Evolutionary conservation across 2,888 invertebrate species (phyloP), one percentile per base, ranked within the genome.

Genomic region (Pycnomerus fuliginosus): DNA sequence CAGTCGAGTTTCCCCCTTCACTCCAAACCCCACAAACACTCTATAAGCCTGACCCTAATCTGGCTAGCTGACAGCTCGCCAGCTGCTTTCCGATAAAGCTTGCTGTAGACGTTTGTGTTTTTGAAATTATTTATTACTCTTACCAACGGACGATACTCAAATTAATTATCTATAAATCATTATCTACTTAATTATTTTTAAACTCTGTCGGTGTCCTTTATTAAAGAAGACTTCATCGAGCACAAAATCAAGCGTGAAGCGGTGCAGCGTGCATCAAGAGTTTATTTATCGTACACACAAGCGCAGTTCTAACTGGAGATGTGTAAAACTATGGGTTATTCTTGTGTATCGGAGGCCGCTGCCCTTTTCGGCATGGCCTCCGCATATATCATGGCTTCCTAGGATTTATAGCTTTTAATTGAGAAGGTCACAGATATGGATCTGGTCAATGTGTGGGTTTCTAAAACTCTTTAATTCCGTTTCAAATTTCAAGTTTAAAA

Each of bases 361-460:
- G 71, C 71, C 71, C 70, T 69, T 66, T 71, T 68, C 62, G 69
- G 65, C 64, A 70, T 70, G 71, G 70, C 70, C 68, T 68, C 69
- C 68, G 56, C 61, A 65, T 65, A 61, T 61, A 68, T 70, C 65
- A 70, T 70, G 69, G 69, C 68, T 64, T 59, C 64, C 57, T 52
- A 31, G 31, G 41, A 46, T 32, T 46, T 46, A 46, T 46, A 33
- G 46, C 33, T 46, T 46, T 40, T 46, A 46, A 46, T 46, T 46
- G 41, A 36, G 46, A 46, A 36, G 41, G 46, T 41, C 46, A 20
- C 16, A 36, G 27, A 20, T n/a, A n/a, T n/a, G n/a, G n/a, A n/a
- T n/a, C n/a, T n/a, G n/a, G n/a, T n/a, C n/a, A n/a, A n/a, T n/a
- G n/a, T n/a, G n/a, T n/a, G n/a, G n/a, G n/a, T n/a, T n/a, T n/a